These are phyloP conservation scores for Thaumetopoea pityocampa DNA, from an alignment of 1,140 invertebrate species.

Conservation along the genomic window DNA sequence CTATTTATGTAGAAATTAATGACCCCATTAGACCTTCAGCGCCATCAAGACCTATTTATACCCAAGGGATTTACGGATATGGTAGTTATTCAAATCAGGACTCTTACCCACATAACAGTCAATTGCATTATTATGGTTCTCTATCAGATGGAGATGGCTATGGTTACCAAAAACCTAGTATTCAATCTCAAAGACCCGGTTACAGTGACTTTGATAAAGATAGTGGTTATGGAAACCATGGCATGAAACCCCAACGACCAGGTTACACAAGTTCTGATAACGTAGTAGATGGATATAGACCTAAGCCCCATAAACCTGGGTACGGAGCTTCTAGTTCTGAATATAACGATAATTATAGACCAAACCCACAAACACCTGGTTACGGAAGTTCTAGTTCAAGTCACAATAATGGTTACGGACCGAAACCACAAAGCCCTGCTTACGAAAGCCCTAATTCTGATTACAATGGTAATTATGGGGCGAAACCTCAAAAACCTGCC, in stretches of 20 bases:
- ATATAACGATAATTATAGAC: background rate
- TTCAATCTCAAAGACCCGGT: background rate
- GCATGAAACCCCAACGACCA: too few species aligned
- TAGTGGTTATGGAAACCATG: too few species aligned
- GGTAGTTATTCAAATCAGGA: constrained; percentile 42
- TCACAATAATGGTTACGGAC: too few species aligned
- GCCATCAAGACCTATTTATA: constrained; percentile 36
- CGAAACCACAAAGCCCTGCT: too few species aligned
- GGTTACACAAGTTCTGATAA: too few species aligned
- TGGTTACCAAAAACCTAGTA: constrained; percentile 7
- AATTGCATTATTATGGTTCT: constrained; percentile 31
- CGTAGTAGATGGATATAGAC: too few species aligned
- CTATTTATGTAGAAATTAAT: constrained; percentile 54
- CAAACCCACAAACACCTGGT: background rate
- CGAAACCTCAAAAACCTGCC: background rate
- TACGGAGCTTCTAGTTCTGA: background rate
- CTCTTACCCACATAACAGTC: constrained; percentile 33
- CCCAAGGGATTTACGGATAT: constrained; percentile 33
- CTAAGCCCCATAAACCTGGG: too few species aligned
- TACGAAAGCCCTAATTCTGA: background rate
- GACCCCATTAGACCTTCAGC: constrained; percentile 55
- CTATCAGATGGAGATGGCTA: constrained; percentile 24
- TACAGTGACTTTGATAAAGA: too few species aligned
- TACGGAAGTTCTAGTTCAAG: too few species aligned
- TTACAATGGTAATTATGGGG: background rate